Evolutionary conservation across 2,888 invertebrate genomes (phyloP).

Genomic region (Loripinus fragilis): DNA sequence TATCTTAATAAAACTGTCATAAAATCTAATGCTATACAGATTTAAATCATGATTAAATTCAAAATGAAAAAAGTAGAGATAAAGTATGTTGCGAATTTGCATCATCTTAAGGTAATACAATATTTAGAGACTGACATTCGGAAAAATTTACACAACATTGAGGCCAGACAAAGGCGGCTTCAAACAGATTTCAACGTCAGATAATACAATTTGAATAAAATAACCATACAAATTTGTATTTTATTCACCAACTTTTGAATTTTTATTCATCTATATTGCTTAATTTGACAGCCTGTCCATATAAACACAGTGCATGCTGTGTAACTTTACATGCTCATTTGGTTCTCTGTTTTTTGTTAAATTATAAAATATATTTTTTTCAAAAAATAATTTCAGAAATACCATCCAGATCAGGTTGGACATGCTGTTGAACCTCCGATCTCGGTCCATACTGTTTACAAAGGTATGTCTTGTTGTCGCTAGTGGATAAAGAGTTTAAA

Average conservation of each 20-base stretch:
- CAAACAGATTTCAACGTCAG: neutral
- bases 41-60: neutral
- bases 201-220: constrained; percentile 10
- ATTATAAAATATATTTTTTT: no score
- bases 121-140: neutral
- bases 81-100: neutral
- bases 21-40: neutral
- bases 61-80: neutral
- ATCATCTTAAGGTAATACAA: neutral
- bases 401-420: no score
- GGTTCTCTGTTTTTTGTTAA: no score
- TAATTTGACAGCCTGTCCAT: neutral
- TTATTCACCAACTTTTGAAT: neutral
- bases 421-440: no score
- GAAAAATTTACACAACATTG: neutral
- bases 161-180: neutral
- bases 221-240: constrained; percentile 7
- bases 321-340: no score
- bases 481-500: no score
- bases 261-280: neutral
- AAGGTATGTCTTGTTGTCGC: no score
- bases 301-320: no score
- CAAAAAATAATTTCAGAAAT: no score
- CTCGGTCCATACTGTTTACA: no score
- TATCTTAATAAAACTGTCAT: no score